Conservation (phyloP, 2,797 vertebrate genomes). For the Phoxinus dragarum region DNA sequence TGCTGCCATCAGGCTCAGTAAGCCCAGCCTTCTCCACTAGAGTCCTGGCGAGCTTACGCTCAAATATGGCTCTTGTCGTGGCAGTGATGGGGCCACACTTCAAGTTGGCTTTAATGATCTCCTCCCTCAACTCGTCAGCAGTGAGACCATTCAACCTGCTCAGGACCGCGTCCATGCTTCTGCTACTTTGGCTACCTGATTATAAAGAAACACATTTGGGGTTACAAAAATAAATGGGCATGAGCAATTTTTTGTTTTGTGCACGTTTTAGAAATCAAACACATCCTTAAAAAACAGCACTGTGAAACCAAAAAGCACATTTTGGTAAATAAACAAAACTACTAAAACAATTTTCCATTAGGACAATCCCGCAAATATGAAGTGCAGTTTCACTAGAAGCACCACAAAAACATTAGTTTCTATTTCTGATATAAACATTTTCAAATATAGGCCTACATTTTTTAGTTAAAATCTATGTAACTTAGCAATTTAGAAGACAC, state of each 20-base stretch:
- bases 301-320: not conserved
- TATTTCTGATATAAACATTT: not conserved
- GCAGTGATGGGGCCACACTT: slow-evolving; percentile 94
- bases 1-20: slow-evolving; percentile 60
- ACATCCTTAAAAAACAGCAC: too few relatives aligned
- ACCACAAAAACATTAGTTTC: not conserved
- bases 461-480: not conserved
- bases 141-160: slow-evolving; percentile 85
- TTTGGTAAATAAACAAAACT: not conserved
- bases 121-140: slow-evolving; percentile 88
- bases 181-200: slow-evolving; percentile 58
- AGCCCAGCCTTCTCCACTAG: slow-evolving; percentile 65
- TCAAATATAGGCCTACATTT: not conserved
- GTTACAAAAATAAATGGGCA: not conserved
- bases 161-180: slow-evolving; percentile 91
- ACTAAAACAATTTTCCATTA: not conserved
- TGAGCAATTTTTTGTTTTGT: not conserved
- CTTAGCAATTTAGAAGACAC: not conserved
- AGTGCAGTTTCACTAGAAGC: not conserved
- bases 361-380: not conserved
- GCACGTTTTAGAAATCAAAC: not conserved
- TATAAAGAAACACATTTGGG: not conserved
- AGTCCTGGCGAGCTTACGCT: slow-evolving; percentile 90
- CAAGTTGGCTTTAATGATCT: slow-evolving; percentile 85
- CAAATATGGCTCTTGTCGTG: slow-evolving; percentile 92